Conservation (phyloP, 2,113 vertebrate species). For the Genyomyrus donnyi region DNA sequence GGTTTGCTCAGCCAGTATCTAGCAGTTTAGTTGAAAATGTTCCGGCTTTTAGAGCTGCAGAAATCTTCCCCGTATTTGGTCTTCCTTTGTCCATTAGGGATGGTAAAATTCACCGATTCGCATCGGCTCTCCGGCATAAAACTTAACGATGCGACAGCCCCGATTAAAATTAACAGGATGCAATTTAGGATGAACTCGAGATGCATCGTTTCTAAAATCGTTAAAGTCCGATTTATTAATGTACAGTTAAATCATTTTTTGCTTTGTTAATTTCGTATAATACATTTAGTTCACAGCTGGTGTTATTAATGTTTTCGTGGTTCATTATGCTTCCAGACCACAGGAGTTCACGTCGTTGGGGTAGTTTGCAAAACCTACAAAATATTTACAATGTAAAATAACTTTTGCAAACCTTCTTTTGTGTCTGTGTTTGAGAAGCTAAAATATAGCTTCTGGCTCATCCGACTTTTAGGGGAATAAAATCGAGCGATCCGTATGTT, state of each 20-base stretch:
- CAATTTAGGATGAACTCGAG: too few relatives aligned
- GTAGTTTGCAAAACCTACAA: too few relatives aligned
- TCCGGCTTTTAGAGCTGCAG: not conserved
- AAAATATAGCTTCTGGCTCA: not conserved
- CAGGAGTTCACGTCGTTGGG: too few relatives aligned
- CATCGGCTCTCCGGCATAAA: not conserved
- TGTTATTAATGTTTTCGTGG: too few relatives aligned
- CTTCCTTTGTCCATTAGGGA: not conserved
- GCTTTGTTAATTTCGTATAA: too few relatives aligned
- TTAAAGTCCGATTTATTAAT: not conserved
- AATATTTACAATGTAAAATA: too few relatives aligned
- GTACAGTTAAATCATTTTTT: not conserved
- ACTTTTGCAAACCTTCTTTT: not conserved
- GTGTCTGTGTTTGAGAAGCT: not conserved
- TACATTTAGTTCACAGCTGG: too few relatives aligned
- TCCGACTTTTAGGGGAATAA: not conserved
- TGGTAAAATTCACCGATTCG: not conserved
- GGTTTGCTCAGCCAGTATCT: not conserved
- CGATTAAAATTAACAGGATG: too few relatives aligned
- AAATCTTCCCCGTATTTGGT: not conserved
- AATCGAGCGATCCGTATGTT: not conserved
- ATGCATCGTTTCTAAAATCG: not conserved
- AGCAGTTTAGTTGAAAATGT: not conserved
- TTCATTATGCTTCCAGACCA: too few relatives aligned
- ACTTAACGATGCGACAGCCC: not conserved